Base-by-base conservation (phyloP, 2,797 vertebrate species). In the Buphagus erythrorhynchus region DNA sequence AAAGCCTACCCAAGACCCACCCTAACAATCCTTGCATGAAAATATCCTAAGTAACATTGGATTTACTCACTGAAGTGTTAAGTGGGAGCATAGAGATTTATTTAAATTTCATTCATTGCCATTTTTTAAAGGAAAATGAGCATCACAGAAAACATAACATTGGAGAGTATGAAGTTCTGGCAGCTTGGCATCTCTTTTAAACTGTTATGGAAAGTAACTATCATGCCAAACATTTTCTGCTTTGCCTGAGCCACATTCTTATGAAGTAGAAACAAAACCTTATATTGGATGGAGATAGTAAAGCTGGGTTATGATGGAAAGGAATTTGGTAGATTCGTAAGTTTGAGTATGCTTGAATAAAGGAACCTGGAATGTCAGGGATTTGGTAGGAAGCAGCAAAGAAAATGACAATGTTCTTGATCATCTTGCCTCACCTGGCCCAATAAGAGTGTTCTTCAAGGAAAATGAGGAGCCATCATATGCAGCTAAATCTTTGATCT, bases 31-130 rank as follows among this genome's bases (percentile, higher is more conserved):
- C 24, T 84, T 83, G 36, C 22, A 45, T 91, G 36, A 86, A 92
- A 88, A 61, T 68, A 58, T 43, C n/a, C n/a, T 38, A 69, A 85
- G 40, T 62, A 69, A 86, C 24, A 54, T 5, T 31, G 19, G 15
- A 36, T 84, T 84, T 91, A 43, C 38, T 72, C 59, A 48, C 26
- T 49, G 8, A 40, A 73, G 25, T 86, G 57, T 77, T 90, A 92
- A 13, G 31, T 71, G 31, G 48, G 24, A 90, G 4, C 16, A 15
- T 1, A 71, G 33, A 81, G 49, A 72, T 84, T 84, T 72, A 52
- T 79, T 77, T 83, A 43, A 69, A 12, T 68, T 85, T 88, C 1
- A 45, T 63, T 92, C 6, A 5, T 22, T 80, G 52, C 42, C 0
- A 46, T 65, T 72, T 86, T 42, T 86, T 49, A 77, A 65, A 76